phyloP scores from a whole-genome alignment of 2,113 vertebrate genomes.

The Rafetus swinhoei region DNA sequence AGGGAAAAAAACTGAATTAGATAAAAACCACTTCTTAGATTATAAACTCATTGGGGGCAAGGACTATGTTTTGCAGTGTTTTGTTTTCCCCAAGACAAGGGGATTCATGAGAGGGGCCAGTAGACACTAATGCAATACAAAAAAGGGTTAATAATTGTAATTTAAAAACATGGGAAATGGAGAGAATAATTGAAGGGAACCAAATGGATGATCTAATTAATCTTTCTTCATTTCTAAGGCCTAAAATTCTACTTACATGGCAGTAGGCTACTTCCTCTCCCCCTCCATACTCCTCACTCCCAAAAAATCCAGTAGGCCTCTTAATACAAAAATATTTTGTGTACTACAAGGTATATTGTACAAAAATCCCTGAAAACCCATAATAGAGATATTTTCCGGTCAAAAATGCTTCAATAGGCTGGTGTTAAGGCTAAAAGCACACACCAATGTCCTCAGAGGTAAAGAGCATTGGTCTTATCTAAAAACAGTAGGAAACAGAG shows the following conservation, averaged over 20 bases:
- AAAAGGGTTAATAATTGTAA: constrained; percentile 33
- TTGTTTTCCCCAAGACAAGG: neutral
- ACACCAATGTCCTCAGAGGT: neutral
- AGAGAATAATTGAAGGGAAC: rapidly evolving
- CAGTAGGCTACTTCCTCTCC: no score
- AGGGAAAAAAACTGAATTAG: neutral
- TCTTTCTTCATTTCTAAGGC: neutral
- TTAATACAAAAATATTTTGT: neutral
- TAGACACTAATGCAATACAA: neutral
- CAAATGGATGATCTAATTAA: neutral
- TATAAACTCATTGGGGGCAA: neutral
- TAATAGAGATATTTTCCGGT: neutral
- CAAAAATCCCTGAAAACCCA: neutral
- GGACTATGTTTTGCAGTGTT: neutral
- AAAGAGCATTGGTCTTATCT: neutral
- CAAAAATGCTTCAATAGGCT: neutral
- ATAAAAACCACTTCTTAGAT: neutral
- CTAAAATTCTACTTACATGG: neutral
- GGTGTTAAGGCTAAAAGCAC: neutral
- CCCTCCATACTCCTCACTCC: no score
- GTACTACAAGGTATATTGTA: neutral
- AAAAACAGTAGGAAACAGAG: neutral
- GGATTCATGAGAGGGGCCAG: neutral
- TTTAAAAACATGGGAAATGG: neutral
- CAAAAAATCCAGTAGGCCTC: no score